Evolutionary conservation across 2,888 invertebrate species (phyloP).

Genomic region (Caenorhabditis zanzibari): DNA sequence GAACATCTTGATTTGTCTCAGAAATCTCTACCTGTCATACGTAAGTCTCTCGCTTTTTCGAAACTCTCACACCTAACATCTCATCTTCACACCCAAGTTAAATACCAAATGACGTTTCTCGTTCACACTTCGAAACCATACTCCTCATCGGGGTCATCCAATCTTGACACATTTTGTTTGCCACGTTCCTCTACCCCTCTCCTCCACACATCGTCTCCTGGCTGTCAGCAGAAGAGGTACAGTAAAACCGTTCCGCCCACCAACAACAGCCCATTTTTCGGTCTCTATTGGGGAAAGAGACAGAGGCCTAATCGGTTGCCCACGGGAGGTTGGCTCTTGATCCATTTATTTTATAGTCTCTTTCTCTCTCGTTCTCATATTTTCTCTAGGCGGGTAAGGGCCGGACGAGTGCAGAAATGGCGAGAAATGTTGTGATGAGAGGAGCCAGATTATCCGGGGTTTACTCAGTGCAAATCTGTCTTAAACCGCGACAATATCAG

Average conservation of each 20-base stretch:
- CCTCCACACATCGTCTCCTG: constrained; percentile 7
- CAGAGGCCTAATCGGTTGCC: not conserved
- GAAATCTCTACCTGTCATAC: not conserved
- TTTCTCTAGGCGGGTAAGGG: not conserved
- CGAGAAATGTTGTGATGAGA: constrained; percentile 6
- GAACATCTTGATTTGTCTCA: too few relatives aligned
- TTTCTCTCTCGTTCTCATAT: too few relatives aligned
- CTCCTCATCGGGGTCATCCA: constrained; percentile 14
- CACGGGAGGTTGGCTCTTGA: constrained; percentile 15
- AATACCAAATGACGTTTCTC: constrained; percentile 14
- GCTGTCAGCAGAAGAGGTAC: constrained; percentile 15
- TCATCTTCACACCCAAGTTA: not conserved
- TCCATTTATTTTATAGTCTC: constrained; percentile 36
- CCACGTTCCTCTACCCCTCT: not conserved
- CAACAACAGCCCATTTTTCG: not conserved
- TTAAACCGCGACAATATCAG: constrained; percentile 17
- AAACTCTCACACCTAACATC: not conserved
- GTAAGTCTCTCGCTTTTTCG: not conserved
- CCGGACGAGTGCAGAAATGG: not conserved
- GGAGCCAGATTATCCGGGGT: constrained; percentile 11
- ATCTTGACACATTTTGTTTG: not conserved
- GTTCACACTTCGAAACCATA: constrained; percentile 23
- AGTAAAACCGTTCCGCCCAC: constrained; percentile 21
- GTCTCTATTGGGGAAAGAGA: constrained; percentile 12
- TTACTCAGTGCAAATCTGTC: constrained; percentile 11